Percentiles rank a stretch among this genome's conserved stretches.
These are phyloP conservation scores for Prolemur simus DNA, from an alignment of 2,113 vertebrate species.

Conservation along the genomic window DNA sequence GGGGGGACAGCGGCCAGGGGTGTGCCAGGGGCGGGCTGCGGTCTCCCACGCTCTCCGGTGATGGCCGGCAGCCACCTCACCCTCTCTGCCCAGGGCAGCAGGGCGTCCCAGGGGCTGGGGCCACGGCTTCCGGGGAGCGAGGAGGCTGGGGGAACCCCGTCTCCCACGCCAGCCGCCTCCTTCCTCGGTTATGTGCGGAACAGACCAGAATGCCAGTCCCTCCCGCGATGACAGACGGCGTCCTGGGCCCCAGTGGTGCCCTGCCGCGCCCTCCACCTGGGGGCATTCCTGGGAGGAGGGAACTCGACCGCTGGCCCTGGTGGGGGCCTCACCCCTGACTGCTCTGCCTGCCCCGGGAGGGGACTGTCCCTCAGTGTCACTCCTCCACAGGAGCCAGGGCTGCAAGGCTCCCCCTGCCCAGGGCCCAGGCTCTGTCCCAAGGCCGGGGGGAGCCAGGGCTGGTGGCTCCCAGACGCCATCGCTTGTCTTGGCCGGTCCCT, in stretches of 20 bases:
- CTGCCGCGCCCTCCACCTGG: rapidly evolving
- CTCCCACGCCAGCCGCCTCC: rapidly evolving
- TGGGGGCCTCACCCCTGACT: neutral
- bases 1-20: rapidly evolving
- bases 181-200: rapidly evolving
- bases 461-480: no score
- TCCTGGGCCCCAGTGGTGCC: neutral
- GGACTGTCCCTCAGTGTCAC: rapidly evolving
- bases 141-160: neutral
- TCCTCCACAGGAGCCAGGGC: rapidly evolving
- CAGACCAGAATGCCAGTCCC: rapidly evolving
- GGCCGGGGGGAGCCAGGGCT: neutral
- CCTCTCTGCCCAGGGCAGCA: neutral
- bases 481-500: rapidly evolving
- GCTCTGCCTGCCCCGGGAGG: neutral
- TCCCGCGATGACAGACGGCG: rapidly evolving
- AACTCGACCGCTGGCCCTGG: rapidly evolving
- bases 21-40: rapidly evolving
- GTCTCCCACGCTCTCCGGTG: neutral
- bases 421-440: neutral
- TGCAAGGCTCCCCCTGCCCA: neutral
- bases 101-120: neutral
- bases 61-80: no score
- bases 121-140: neutral
- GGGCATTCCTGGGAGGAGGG: rapidly evolving